Evolutionary conservation across 2,797 vertebrate species (phyloP).

Genomic region (Urocyon cinereoargenteus): DNA sequence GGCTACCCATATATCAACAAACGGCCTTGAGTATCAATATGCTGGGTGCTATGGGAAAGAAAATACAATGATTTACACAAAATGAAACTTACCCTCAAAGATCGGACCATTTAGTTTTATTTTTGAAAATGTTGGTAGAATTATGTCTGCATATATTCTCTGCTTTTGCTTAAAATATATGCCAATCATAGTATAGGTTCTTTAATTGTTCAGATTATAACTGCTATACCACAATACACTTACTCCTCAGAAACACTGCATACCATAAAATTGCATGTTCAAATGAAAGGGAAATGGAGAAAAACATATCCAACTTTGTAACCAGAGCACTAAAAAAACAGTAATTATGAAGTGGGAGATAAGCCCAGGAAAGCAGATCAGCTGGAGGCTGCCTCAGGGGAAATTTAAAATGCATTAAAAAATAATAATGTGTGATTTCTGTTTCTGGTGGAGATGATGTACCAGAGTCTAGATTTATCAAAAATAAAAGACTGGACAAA

Average conservation of each 20-base stretch:
- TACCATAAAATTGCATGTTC: not conserved
- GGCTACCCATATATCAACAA: not conserved
- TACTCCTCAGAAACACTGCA: not conserved
- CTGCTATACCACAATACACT: not conserved
- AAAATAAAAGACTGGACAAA: not conserved
- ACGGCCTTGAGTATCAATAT: not conserved
- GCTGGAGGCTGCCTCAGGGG: not conserved
- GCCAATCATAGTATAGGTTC: not conserved
- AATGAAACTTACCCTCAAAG: not conserved
- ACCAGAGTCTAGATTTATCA: not conserved
- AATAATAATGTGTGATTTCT: not conserved
- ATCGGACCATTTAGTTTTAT: not conserved
- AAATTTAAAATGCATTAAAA: not conserved
- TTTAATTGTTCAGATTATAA: not conserved
- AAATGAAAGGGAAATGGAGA: not conserved
- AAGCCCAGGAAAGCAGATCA: not conserved
- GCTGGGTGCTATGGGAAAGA: not conserved
- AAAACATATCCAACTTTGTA: slow-evolving; percentile 18
- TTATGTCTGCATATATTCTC: not conserved
- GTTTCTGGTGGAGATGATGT: not conserved
- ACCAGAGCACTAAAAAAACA: slow-evolving; percentile 1
- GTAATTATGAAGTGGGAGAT: not conserved
- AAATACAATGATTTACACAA: not conserved
- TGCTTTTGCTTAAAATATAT: slow-evolving; percentile 11
- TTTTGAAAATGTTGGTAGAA: slow-evolving; percentile 32